Base-by-base conservation (phyloP, 2,888 invertebrate species). In the Aspidiotus rigidus region DNA sequence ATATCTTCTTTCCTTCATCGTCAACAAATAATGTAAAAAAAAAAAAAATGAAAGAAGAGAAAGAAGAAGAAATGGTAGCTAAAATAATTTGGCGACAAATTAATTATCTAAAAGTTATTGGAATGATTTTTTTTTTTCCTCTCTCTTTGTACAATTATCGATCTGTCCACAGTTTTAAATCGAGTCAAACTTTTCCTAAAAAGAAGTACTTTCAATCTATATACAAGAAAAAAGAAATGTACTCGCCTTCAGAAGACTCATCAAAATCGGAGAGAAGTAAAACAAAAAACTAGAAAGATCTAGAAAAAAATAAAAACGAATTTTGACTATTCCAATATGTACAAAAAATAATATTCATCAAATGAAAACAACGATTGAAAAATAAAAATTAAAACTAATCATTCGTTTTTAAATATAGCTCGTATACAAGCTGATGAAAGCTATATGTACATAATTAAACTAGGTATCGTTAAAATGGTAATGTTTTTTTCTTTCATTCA, bases 61-160 rank as follows among this genome's bases (percentile, higher is more conserved):
- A 56, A 64, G 41, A 64, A 56, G 55, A 64, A 42, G 41, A 57
- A 56, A 64, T 64, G 64, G 64, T 64, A 64, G 64, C 64, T 64
- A 64, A 64, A 13, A 41, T 56, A 64, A 42, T 64, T 57, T 64
- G 64, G 57, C 64, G 64, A 55, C 40, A 64, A 64, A 64, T 56
- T 56, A 64, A 64, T 16, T 16, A 64, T 55, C 54, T 55, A 64
- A 64, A 55, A 55, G 13, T 13, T 28, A 64, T 16, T 64, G 64
- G 64, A 64, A 64, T 64, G 64, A 64, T 64, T 62, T 49, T 16
- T 61, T 16, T 61, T 41, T 17, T 13, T 7, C 42, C 17, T 44
- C 7, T 40, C 53, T 64, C 7, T 64, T 39, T 41, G 15, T 54
- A 28, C 28, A 28, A 28, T 28, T 28, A 28, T 28, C 28, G 28